Evolutionary conservation across 2,797 vertebrate genomes (phyloP).

Genomic region (Labroides dimidiatus): DNA sequence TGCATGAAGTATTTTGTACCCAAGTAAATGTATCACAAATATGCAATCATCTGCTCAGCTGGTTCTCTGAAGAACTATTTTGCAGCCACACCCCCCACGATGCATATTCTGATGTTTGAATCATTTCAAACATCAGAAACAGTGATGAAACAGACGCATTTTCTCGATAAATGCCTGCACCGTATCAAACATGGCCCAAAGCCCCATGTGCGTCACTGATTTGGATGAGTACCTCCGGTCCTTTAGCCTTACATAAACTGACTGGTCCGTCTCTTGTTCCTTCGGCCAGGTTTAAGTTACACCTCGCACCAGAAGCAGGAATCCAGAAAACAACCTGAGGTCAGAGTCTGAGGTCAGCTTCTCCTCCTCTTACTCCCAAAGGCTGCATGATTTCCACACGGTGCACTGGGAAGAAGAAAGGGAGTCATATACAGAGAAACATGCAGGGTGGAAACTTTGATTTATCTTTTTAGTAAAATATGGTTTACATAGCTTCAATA

Average conservation of each 20-base stretch:
- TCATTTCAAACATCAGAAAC: not conserved
- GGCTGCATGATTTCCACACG: slow-evolving; percentile 33
- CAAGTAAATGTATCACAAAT: not conserved
- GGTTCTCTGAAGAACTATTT: not conserved
- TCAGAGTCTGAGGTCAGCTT: slow-evolving; percentile 62
- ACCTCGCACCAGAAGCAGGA: slow-evolving; percentile 45
- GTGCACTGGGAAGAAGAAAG: not conserved
- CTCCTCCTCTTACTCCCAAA: slow-evolving; percentile 51
- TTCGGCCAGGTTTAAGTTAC: slow-evolving; percentile 54
- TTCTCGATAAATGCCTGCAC: slow-evolving; percentile 2
- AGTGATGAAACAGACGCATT: slow-evolving; percentile 12
- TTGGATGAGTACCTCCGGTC: not conserved
- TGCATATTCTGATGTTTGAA: not conserved
- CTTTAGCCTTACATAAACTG: slow-evolving; percentile 23
- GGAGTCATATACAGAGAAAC: slow-evolving; percentile 4
- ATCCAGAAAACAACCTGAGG: slow-evolving; percentile 65
- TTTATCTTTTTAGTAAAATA: not conserved
- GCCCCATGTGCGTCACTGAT: slow-evolving; percentile 10
- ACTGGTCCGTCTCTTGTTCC: slow-evolving; percentile 19
- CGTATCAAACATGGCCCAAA: slow-evolving; percentile 11
- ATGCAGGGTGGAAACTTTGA: slow-evolving; percentile 7
- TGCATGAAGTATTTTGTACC: not conserved
- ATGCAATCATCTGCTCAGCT: not conserved
- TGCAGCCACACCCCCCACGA: not conserved
- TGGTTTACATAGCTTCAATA: not conserved